Evolutionary conservation across 2,888 invertebrate genomes (phyloP), one percentile per base, ranked within the genome.

Genomic region (Dasypolia templi): DNA sequence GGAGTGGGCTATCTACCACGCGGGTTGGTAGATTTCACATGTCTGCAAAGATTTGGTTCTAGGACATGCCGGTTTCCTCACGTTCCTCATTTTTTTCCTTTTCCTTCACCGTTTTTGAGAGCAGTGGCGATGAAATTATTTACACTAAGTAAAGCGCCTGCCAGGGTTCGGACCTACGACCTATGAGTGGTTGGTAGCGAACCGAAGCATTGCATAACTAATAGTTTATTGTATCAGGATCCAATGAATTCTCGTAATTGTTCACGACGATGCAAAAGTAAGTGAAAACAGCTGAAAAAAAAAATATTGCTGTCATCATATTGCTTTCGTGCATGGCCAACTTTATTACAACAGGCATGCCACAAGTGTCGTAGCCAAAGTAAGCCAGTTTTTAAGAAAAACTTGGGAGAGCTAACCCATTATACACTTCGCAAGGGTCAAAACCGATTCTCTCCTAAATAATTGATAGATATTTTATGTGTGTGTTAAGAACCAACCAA

Each of bases 221-320:
- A n/a, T n/a, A 61, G 39, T 14, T 11, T 51, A 55, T 22, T 35
- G n/a, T 17, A 4, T 65, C 39, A 14, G 78, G 71, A 0, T 80
- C 72, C 26, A 80, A 32, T 9, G 77, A 72, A n/a, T 5, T 1
- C n/a, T 55, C 58, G 35, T 75, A 86, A 61, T 75, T 82, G 14
- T 73, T 55, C 2, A 86, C 59, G 58, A 86, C 32, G 26, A 85
- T 17, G n/a, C 55, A n/a, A 39, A 86, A 86, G 44, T 78, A 86
- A 32, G 42, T 59, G n/a, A 77, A 75, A 19, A 86, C n/a, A 66
- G 44, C 86, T 86, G 87, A 63, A 86, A 86, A 51, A 63, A 62
- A 55, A 0, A 73, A 68, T 29, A 35, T 29, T 29, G 0, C 5
- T 35, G 14, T 72, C 19, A 72, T 70, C 3, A n/a, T 42, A n/a